phyloP scores from a whole-genome alignment of 2,113 vertebrate genomes.

The Perognathus longimembris region DNA sequence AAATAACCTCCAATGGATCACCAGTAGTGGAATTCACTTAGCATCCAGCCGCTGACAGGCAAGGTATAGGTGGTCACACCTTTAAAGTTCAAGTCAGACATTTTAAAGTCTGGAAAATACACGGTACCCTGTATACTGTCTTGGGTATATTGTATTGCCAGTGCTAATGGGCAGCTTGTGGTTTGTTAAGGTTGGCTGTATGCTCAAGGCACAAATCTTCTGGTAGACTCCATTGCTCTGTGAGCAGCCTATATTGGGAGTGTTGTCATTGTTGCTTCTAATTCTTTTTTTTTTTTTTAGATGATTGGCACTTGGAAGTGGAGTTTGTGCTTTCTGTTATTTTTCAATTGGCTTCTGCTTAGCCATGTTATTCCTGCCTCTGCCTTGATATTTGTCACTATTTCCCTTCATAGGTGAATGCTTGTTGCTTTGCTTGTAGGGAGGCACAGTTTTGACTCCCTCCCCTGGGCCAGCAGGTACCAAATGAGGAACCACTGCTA shows the following conservation, averaged over 20 bases:
- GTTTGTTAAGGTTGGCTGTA: conserved; percentile 94
- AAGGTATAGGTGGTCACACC: conserved; percentile 36
- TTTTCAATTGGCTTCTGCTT: conserved; percentile 98
- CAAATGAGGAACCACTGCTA: conserved; percentile 92
- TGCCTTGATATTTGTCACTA: conserved; percentile 93
- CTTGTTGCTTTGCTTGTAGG: conserved; percentile 92
- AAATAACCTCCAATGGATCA: conserved; percentile 62
- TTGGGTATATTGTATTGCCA: conserved; percentile 82
- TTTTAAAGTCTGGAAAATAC: background rate
- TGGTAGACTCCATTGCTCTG: conserved; percentile 96
- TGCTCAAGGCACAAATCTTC: conserved; percentile 99
- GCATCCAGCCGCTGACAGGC: background rate
- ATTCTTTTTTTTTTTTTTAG: conserved; percentile 97
- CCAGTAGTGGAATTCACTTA: conserved; percentile 55
- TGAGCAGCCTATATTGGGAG: conserved; percentile 90
- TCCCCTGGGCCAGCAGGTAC: conserved; percentile 88
- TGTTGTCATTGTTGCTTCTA: conserved; percentile 93
- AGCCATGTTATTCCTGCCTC: conserved; percentile 97
- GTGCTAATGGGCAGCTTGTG: conserved; percentile 90
- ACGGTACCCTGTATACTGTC: conserved; percentile 78
- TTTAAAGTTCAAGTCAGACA: conserved; percentile 45
- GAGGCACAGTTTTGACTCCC: conserved; percentile 91
- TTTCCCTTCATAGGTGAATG: conserved; percentile 91
- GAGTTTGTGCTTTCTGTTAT: conserved; percentile 98
- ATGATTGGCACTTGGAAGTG: conserved; percentile 94